Percentiles rank a stretch among this genome's conserved stretches.
phyloP scores from a whole-genome alignment of 2,797 vertebrate species.

The Micrastur ruficollis region DNA sequence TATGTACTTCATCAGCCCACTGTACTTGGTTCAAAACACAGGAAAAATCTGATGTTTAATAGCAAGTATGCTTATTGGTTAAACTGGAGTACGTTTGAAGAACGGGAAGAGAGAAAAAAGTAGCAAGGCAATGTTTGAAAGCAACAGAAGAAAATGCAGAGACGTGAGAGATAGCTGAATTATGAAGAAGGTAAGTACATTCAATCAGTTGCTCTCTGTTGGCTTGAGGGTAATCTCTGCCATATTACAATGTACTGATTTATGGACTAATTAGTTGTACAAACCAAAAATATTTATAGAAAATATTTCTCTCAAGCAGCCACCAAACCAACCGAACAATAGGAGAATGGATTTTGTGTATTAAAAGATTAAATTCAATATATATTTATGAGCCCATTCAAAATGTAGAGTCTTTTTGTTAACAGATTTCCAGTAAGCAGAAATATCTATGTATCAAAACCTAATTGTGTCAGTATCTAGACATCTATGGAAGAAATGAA shows the following conservation, averaged over 20 bases:
- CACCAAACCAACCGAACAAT: conserved; percentile 65
- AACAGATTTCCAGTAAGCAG: conserved; percentile 70
- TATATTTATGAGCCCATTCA: conserved; percentile 82
- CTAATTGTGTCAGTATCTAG: conserved; percentile 64
- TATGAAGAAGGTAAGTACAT: not conserved
- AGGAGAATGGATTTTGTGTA: conserved; percentile 72
- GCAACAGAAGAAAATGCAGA: conserved; percentile 5
- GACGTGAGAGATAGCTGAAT: conserved; percentile 13
- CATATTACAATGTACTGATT: conserved; percentile 69
- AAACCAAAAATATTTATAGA: conserved; percentile 75
- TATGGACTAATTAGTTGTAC: conserved; percentile 79
- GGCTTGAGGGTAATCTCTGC: conserved; percentile 72
- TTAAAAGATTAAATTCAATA: conserved; percentile 82
- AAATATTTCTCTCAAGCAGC: conserved; percentile 57
- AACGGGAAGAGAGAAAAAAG: not conserved
- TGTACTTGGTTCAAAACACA: not conserved
- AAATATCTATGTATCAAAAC: conserved; percentile 74
- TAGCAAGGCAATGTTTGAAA: not conserved
- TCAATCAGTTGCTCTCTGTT: conserved; percentile 39
- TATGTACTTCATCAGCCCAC: not conserved
- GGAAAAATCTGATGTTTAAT: not conserved
- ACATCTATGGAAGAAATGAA: conserved; percentile 70
- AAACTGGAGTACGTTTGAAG: not conserved
- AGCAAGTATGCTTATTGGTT: not conserved
- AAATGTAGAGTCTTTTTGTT: conserved; percentile 67